Percentiles rank a stretch among this genome's conserved stretches.
These are phyloP conservation scores for Butorides virescens DNA, from an alignment of 2,113 vertebrate species.

Conservation along the genomic window DNA sequence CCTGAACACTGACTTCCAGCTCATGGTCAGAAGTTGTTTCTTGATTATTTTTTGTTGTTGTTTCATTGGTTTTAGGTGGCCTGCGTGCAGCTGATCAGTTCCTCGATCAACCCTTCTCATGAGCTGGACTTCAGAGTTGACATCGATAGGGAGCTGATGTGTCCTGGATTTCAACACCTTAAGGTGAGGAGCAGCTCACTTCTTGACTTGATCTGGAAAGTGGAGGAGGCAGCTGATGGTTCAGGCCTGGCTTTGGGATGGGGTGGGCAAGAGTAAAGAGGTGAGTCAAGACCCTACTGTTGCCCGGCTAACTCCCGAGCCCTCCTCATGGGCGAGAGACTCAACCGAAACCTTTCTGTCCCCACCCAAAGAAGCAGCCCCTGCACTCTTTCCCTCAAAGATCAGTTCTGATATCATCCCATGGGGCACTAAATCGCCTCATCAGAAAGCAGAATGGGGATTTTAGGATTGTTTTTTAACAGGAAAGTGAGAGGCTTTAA, in stretches of 20 bases:
- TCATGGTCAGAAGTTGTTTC: background rate
- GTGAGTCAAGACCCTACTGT: background rate
- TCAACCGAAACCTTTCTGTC: background rate
- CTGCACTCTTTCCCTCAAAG: background rate
- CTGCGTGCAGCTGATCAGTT: conserved; percentile 89
- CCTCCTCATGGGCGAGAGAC: no score
- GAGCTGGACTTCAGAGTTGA: conserved; percentile 91
- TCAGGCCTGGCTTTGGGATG: background rate
- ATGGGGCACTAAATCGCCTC: background rate
- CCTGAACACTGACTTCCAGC: background rate
- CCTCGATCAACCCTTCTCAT: conserved; percentile 83
- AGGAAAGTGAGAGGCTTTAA: background rate
- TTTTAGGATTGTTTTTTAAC: background rate
- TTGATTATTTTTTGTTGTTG: background rate
- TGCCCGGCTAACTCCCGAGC: background rate
- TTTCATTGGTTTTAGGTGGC: conserved; percentile 72
- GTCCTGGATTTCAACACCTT: conserved; percentile 80
- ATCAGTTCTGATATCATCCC: background rate
- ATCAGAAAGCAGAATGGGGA: background rate
- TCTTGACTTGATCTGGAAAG: background rate
- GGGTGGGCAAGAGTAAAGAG: background rate
- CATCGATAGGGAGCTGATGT: conserved; percentile 87
- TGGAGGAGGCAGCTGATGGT: background rate
- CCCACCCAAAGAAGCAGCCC: background rate
- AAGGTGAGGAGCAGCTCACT: conserved; percentile 66